phyloP scores from a whole-genome alignment of 2,113 vertebrate genomes.

The Neotragus pygmaeus region DNA sequence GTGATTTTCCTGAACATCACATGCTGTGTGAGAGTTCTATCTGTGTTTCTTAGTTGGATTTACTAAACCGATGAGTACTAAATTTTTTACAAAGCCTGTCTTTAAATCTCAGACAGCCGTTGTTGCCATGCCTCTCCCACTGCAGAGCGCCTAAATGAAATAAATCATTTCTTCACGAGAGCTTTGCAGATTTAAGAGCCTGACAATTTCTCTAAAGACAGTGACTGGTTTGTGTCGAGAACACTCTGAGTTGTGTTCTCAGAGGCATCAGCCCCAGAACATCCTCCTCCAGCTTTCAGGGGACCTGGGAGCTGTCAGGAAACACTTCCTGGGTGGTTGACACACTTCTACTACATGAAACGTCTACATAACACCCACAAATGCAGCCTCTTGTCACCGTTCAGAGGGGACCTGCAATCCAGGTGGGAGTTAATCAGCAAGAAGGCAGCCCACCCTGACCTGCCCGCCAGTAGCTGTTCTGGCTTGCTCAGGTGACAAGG shows the following conservation, averaged over 20 bases:
- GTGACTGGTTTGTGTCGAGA: slow-evolving; percentile 34
- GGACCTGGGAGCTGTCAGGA: slow-evolving; percentile 67
- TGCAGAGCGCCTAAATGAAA: background rate
- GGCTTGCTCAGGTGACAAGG: accelerated
- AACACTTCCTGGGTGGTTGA: slow-evolving; percentile 67
- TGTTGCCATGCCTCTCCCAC: background rate
- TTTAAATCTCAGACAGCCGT: background rate
- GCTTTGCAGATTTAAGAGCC: background rate
- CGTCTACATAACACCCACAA: slow-evolving; percentile 47
- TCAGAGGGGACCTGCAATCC: slow-evolving; percentile 39
- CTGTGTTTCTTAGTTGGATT: background rate
- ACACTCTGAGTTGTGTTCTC: slow-evolving; percentile 65
- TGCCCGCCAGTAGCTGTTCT: background rate
- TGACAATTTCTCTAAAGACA: background rate
- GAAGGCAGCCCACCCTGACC: background rate
- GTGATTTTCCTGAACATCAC: background rate
- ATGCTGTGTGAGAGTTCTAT: background rate
- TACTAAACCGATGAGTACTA: background rate
- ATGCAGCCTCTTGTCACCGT: slow-evolving; percentile 62
- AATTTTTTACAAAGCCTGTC: background rate
- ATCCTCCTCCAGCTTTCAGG: slow-evolving; percentile 59
- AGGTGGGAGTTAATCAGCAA: background rate
- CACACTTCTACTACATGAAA: slow-evolving; percentile 66
- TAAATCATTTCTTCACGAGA: background rate
- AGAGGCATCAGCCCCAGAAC: slow-evolving; percentile 66